Percentiles rank a stretch among this genome's conserved stretches.
phyloP scores from a whole-genome alignment of 2,113 vertebrate genomes.

The Atherinomorus stipes region DNA sequence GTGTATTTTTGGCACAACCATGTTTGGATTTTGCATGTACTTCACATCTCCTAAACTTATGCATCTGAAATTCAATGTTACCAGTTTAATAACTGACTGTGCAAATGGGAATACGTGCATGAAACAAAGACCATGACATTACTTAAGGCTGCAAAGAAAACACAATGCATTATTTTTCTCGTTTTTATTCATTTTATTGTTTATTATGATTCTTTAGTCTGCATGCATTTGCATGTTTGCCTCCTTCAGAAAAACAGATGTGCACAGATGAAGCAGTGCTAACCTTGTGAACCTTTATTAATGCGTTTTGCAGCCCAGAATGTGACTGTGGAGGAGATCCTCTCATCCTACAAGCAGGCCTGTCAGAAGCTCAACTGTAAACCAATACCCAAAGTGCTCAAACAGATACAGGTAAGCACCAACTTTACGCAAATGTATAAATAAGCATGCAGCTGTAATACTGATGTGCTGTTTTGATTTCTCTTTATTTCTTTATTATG shows the following conservation, averaged over 20 bases:
- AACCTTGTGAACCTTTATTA: constrained; percentile 7
- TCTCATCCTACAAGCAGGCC: constrained; percentile 89
- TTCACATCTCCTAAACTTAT: constrained; percentile 12
- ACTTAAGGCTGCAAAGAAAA: not conserved
- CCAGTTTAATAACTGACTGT: not conserved
- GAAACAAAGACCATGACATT: too few species aligned
- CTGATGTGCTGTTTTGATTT: not conserved
- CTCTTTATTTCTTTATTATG: too few species aligned
- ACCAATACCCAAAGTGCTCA: constrained; percentile 92
- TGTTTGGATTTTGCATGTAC: constrained; percentile 1
- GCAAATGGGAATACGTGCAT: not conserved
- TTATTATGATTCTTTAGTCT: not conserved
- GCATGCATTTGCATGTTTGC: not conserved
- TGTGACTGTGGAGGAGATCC: constrained; percentile 92
- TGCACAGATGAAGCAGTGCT: constrained; percentile 9
- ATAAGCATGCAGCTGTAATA: not conserved
- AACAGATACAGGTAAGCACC: constrained; percentile 91
- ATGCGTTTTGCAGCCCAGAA: constrained; percentile 88
- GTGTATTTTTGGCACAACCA: not conserved
- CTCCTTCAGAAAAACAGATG: not conserved
- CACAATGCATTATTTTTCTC: not conserved
- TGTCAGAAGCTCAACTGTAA: constrained; percentile 97
- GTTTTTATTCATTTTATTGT: not conserved
- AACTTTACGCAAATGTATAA: not conserved
- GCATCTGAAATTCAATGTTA: not conserved